phyloP scores from a whole-genome alignment of 1,140 invertebrate genomes.

The Scaptomyza hsui region DNA sequence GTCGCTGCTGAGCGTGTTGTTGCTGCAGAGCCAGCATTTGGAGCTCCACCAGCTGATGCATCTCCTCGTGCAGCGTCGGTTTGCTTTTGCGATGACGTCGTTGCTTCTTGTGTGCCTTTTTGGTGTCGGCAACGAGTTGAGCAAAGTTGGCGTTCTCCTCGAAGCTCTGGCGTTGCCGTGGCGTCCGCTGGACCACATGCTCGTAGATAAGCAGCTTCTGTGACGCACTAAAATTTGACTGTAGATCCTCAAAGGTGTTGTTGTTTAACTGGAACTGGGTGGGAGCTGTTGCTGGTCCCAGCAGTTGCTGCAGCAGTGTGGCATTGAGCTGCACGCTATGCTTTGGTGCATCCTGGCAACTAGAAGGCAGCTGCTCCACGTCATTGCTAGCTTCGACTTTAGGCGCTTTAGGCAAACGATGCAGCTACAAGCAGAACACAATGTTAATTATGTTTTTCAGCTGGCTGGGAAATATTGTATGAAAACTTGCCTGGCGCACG shows the following conservation, averaged over 20 bases:
- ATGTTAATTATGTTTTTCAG: no score
- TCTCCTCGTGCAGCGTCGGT: constrained; percentile 67
- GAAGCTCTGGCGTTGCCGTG: constrained; percentile 19
- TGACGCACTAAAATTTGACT: constrained; percentile 31
- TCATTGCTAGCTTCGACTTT: no score
- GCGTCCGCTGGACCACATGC: constrained; percentile 47
- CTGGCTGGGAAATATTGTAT: background rate
- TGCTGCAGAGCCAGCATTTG: constrained; percentile 69
- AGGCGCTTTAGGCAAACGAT: background rate
- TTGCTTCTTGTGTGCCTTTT: constrained; percentile 47
- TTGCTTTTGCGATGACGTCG: constrained; percentile 67
- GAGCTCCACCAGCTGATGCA: constrained; percentile 61
- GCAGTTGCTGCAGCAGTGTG: constrained; percentile 6
- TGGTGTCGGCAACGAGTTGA: constrained; percentile 59
- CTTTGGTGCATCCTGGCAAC: constrained; percentile 5
- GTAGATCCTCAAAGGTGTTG: constrained; percentile 46
- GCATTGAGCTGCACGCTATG: constrained; percentile 35
- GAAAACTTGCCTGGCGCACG: constrained; percentile 34
- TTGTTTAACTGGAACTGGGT: background rate
- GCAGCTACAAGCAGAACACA: constrained; percentile 3
- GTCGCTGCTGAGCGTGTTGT: constrained; percentile 18
- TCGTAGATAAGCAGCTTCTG: constrained; percentile 64
- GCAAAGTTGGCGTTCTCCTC: constrained; percentile 44
- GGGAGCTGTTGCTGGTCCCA: background rate
- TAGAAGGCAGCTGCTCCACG: constrained; percentile 21